Percentiles rank a stretch among this genome's conserved stretches.
phyloP scores from a whole-genome alignment of 2,888 invertebrate species.

The Diplazon laetatorius region DNA sequence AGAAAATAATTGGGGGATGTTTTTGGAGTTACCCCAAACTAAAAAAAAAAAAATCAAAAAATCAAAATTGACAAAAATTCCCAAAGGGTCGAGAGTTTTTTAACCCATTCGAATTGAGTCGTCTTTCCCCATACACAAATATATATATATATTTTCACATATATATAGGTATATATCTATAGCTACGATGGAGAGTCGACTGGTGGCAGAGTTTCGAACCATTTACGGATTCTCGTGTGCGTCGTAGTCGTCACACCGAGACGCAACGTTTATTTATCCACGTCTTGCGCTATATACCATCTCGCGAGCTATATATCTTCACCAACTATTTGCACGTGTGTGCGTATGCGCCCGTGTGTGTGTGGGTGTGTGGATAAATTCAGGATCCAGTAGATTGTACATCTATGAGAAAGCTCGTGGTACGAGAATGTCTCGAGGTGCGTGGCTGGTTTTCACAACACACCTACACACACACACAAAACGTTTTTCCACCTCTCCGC shows the following conservation, averaged over 20 bases:
- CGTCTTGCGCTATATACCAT: conserved; percentile 48
- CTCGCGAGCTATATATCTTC: too few relatives aligned
- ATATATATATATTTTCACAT: not conserved
- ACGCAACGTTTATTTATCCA: conserved; percentile 71
- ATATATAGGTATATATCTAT: conserved; percentile 6
- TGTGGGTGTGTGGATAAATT: not conserved
- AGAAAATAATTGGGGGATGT: too few relatives aligned
- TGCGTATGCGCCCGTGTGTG: too few relatives aligned
- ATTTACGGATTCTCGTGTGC: conserved; percentile 74
- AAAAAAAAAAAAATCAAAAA: too few relatives aligned
- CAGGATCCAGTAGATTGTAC: not conserved
- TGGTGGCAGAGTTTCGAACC: conserved; percentile 70
- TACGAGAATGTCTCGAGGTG: not conserved
- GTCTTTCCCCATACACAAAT: too few relatives aligned
- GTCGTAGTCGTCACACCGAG: conserved; percentile 68
- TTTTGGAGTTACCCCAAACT: too few relatives aligned
- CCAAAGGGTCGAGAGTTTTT: too few relatives aligned
- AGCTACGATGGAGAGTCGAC: conserved; percentile 17
- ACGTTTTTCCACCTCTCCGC: conserved; percentile 10
- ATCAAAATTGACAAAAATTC: too few relatives aligned
- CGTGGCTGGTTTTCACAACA: conserved; percentile 6
- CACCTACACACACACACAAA: too few relatives aligned
- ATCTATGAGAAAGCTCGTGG: conserved; percentile 4
- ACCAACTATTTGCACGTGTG: not conserved
- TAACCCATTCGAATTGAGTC: too few relatives aligned